Evolutionary conservation across 2,113 vertebrate species (phyloP).

Genomic region (Halichoerus grypus): DNA sequence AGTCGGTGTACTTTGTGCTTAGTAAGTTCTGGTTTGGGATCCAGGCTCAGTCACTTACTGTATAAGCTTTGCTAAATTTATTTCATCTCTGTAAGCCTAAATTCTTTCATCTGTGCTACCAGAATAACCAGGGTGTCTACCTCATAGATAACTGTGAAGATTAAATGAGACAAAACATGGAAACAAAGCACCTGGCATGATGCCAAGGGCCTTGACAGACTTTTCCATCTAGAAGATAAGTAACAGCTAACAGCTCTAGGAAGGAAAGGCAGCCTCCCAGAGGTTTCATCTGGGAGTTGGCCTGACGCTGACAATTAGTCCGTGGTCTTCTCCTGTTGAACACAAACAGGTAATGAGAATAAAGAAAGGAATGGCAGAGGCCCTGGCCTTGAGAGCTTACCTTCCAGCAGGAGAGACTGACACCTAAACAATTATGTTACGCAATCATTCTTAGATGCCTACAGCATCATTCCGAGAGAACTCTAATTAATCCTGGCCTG

Average conservation of each 20-base stretch:
- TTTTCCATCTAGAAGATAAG: background rate
- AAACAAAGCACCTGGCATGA: background rate
- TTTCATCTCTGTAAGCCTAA: background rate
- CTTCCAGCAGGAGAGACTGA: background rate
- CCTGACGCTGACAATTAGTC: background rate
- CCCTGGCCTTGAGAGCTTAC: background rate
- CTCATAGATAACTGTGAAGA: background rate
- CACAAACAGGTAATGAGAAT: background rate
- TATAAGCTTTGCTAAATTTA: background rate
- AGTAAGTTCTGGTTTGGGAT: background rate
- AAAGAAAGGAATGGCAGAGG: background rate
- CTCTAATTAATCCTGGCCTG: background rate
- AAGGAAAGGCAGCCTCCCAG: background rate
- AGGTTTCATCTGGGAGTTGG: background rate
- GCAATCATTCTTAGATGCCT: background rate
- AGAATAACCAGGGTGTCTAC: background rate
- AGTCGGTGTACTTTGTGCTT: background rate
- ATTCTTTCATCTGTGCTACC: background rate
- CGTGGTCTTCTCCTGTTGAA: background rate
- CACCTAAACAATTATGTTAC: background rate
- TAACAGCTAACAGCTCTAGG: background rate
- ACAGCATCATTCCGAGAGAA: background rate
- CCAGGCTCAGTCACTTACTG: background rate
- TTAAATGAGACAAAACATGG: background rate
- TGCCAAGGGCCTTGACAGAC: background rate